These are phyloP conservation scores for Heteromormyrus szaboi DNA, from an alignment of 2,797 vertebrate genomes.

Conservation along the genomic window DNA sequence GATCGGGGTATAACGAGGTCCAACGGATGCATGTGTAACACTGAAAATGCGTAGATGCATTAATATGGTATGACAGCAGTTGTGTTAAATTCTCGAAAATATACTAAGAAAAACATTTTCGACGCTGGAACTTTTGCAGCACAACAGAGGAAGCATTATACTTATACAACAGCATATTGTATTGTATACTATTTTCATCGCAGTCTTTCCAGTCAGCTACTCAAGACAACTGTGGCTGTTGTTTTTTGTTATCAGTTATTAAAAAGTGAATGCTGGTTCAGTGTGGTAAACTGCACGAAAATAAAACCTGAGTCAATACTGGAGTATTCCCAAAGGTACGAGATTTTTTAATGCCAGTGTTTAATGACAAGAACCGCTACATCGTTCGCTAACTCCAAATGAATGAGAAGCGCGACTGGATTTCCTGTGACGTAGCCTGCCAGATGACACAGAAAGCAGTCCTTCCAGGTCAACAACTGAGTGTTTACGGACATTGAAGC, in stretches of 20 bases:
- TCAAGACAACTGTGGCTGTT: background rate
- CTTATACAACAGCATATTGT: background rate
- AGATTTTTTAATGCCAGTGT: background rate
- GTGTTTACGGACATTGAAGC: background rate
- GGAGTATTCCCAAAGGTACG: background rate
- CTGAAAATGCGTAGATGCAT: background rate
- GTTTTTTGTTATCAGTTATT: background rate
- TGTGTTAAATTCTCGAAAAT: background rate
- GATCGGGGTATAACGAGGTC: background rate
- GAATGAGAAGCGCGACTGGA: background rate
- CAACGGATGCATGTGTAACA: background rate
- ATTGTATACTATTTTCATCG: background rate
- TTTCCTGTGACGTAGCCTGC: constrained; percentile 24
- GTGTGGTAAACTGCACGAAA: background rate
- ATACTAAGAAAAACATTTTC: background rate
- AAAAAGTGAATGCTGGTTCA: background rate
- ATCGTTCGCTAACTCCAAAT: background rate
- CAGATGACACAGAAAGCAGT: background rate
- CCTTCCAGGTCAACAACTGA: constrained; percentile 20
- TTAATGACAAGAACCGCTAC: background rate
- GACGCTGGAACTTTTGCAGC: background rate
- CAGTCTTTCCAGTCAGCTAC: background rate
- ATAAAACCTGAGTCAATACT: background rate
- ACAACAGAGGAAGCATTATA: background rate
- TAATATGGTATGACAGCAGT: background rate